Evolutionary conservation across 2,888 invertebrate species (phyloP).

Genomic region (Brachyopa scutellaris): DNA sequence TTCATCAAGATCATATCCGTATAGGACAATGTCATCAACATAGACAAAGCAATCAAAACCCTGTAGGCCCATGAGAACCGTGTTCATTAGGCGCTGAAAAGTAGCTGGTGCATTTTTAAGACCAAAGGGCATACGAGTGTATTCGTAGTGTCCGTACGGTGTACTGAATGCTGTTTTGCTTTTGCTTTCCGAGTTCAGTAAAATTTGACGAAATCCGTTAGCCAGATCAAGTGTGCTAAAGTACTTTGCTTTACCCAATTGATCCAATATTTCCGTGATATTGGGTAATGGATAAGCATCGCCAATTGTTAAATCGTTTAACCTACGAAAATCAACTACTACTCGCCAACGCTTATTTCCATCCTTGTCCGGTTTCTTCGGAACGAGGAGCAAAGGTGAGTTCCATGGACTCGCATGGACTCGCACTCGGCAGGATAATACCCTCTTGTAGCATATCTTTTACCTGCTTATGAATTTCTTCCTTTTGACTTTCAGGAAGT

Average conservation of each 20-base stretch:
- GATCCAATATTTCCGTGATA: conserved; percentile 27
- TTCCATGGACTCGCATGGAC: conserved; percentile 25
- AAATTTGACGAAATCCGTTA: conserved; percentile 13
- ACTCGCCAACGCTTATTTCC: neutral
- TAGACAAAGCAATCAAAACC: conserved; percentile 45
- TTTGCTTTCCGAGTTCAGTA: neutral
- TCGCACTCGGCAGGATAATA: conserved; percentile 13
- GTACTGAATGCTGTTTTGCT: conserved; percentile 28
- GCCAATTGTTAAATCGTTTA: neutral
- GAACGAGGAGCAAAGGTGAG: conserved; percentile 23
- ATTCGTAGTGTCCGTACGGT: conserved; percentile 30
- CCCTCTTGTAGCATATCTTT: conserved; percentile 20
- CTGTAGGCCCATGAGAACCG: conserved; percentile 30
- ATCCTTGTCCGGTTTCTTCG: conserved; percentile 14
- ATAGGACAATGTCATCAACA: conserved; percentile 52
- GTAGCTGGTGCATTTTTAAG: conserved; percentile 49
- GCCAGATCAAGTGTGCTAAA: conserved; percentile 21
- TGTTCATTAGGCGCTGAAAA: conserved; percentile 60
- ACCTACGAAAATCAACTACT: no score
- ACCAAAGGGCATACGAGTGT: conserved; percentile 46
- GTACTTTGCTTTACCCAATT: conserved; percentile 14
- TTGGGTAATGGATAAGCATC: conserved; percentile 16
- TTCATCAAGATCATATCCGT: conserved; percentile 15
- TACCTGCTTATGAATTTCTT: conserved; percentile 30
- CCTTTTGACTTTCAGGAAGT: neutral